Percentiles rank a stretch among this genome's conserved stretches.
phyloP scores from a whole-genome alignment of 2,888 invertebrate species.

The Hydriomena furcata region DNA sequence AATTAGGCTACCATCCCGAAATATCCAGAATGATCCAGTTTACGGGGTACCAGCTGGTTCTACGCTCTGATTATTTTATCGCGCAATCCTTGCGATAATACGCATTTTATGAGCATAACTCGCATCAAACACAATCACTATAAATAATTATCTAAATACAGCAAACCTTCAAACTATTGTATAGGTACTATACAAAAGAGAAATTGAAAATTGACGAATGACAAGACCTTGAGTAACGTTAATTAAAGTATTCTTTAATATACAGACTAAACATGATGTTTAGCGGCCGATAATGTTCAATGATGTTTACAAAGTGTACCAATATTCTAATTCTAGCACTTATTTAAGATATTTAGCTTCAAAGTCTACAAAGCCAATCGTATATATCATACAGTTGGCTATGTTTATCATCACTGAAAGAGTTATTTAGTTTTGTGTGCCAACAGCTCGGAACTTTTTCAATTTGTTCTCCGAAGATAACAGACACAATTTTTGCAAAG shows the following conservation, averaged over 20 bases:
- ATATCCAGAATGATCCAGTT: slow-evolving; percentile 23
- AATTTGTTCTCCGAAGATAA: slow-evolving; percentile 28
- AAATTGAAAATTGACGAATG: too few relatives aligned
- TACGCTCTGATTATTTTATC: slow-evolving; percentile 17
- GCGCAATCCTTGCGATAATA: slow-evolving; percentile 9
- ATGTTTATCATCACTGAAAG: slow-evolving; percentile 3
- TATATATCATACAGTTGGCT: neutral
- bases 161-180: too few relatives aligned
- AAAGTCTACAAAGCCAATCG: too few relatives aligned
- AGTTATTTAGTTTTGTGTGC: slow-evolving; percentile 6
- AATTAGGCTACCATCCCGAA: slow-evolving; percentile 19
- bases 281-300: too few relatives aligned
- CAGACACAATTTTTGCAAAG: slow-evolving; percentile 30
- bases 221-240: too few relatives aligned
- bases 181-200: too few relatives aligned
- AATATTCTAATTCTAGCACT: too few relatives aligned
- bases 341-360: too few relatives aligned
- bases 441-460: slow-evolving; percentile 23
- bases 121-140: neutral
- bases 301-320: too few relatives aligned
- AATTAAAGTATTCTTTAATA: too few relatives aligned
- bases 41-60: slow-evolving; percentile 13
- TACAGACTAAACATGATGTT: too few relatives aligned
- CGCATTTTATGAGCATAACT: slow-evolving; percentile 11
- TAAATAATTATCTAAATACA: neutral